Conservation (phyloP, 2,797 vertebrate species). For the Tangara arthus region DNA sequence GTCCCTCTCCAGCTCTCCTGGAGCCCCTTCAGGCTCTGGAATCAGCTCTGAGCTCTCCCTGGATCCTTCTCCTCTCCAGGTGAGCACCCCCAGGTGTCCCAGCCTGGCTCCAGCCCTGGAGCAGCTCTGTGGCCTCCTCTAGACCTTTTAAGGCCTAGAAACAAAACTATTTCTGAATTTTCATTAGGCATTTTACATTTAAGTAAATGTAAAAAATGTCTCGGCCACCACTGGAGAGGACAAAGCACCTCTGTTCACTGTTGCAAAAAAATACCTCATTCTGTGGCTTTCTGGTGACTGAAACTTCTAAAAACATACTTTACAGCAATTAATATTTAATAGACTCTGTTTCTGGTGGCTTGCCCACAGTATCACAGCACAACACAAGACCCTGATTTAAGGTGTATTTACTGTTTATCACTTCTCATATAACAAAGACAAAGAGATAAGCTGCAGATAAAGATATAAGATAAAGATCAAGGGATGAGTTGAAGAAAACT, state of each 20-base stretch:
- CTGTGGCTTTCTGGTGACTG: background rate
- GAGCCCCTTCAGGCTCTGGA: background rate
- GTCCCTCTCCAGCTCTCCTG: background rate
- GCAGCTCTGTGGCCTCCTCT: background rate
- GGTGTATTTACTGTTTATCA: background rate
- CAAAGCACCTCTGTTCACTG: background rate
- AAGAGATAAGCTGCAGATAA: background rate
- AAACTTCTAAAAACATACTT: background rate
- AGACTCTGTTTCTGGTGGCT: background rate
- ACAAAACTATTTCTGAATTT: background rate
- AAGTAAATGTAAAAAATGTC: background rate
- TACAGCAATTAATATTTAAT: background rate
- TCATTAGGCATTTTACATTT: background rate
- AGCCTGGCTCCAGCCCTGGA: background rate
- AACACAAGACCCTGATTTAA: background rate
- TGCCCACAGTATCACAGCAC: background rate
- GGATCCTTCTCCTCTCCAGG: background rate
- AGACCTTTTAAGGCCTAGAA: background rate
- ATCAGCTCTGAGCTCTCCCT: no score
- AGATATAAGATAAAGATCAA: background rate
- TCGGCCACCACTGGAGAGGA: accelerated
- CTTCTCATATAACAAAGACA: background rate
- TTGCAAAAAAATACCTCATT: background rate
- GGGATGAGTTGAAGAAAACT: background rate
- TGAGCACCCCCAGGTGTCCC: background rate